Percentiles rank a stretch among this genome's conserved stretches.
Conservation (phyloP, 1,140 invertebrate species). For the Lucilia cuprina region DNA sequence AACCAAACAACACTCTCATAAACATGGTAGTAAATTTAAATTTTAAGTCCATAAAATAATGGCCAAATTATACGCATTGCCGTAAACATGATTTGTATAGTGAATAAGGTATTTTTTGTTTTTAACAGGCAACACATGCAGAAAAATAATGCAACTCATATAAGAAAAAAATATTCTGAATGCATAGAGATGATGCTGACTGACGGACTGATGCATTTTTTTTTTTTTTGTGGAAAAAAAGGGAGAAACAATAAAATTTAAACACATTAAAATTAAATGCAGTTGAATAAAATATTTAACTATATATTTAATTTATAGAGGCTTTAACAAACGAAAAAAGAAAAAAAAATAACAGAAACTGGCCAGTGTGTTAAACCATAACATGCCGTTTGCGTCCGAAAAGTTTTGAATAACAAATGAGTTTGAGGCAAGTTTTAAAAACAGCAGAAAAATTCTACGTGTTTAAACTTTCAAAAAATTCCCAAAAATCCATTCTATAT, state of each 20-base stretch:
- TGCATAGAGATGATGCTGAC: background rate
- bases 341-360: background rate
- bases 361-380: background rate
- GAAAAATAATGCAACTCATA: too few relatives aligned
- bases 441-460: background rate
- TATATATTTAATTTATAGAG: constrained; percentile 13
- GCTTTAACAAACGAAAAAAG: background rate
- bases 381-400: background rate
- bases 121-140: background rate
- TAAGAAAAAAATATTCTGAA: background rate
- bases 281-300: background rate
- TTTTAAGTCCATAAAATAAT: background rate
- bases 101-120: background rate
- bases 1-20: background rate
- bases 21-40: background rate
- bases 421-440: background rate
- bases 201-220: background rate
- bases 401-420: constrained; percentile 33
- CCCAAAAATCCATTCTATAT: background rate
- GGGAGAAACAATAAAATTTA: background rate
- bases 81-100: constrained; percentile 2
- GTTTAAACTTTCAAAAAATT: constrained; percentile 23
- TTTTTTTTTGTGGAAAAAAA: background rate
- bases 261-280: background rate
- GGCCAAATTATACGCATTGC: background rate